Percentiles rank a stretch among this genome's conserved stretches.
Evolutionary conservation across 92 coral and sea anemone species (phyloP).

Genomic region (Metridium senile): DNA sequence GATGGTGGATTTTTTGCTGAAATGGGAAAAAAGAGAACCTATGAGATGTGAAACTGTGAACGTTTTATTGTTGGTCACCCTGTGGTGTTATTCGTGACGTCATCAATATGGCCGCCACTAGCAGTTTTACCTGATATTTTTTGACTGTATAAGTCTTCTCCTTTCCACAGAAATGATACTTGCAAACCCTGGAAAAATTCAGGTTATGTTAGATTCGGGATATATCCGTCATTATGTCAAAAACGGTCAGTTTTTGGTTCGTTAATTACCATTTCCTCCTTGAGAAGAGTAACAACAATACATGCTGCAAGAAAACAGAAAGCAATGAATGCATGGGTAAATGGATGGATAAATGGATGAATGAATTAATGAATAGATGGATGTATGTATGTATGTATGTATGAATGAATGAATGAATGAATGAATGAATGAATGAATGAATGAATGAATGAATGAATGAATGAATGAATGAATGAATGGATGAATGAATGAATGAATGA

Average conservation of each 20-base stretch:
- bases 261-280: slow-evolving; percentile 10
- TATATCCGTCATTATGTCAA: too few relatives aligned
- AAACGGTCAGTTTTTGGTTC: not conserved
- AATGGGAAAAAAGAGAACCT: not conserved
- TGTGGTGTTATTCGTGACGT: not conserved
- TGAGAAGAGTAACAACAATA: slow-evolving; percentile 8
- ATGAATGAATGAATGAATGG: too few relatives aligned
- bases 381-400: too few relatives aligned
- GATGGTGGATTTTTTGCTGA: slow-evolving; percentile 28
- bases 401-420: too few relatives aligned
- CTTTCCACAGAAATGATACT: slow-evolving; percentile 16
- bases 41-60: not conserved
- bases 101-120: not conserved
- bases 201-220: too few relatives aligned
- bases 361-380: too few relatives aligned
- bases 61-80: not conserved
- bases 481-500: too few relatives aligned
- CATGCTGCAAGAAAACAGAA: slow-evolving; percentile 5
- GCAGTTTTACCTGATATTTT: not conserved
- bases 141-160: not conserved
- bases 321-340: not conserved
- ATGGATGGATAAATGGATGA: not conserved
- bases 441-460: too few relatives aligned
- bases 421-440: too few relatives aligned
- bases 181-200: slow-evolving; percentile 3